These are phyloP conservation scores for Varanus komodoensis DNA, from an alignment of 2,113 vertebrate genomes.

Conservation along the genomic window DNA sequence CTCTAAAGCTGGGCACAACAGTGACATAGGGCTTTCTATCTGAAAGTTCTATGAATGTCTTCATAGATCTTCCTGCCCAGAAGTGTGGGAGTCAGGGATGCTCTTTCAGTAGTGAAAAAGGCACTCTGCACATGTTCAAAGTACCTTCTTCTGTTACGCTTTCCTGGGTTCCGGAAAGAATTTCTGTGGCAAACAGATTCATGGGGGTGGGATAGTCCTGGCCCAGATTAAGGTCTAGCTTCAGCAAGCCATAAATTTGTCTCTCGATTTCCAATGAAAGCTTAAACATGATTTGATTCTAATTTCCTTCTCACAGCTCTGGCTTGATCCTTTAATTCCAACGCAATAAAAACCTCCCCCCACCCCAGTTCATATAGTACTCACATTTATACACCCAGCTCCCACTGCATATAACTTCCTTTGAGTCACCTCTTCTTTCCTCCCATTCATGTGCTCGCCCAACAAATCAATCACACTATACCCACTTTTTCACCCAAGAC, in stretches of 20 bases:
- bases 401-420: neutral
- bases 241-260: slow-evolving; percentile 36
- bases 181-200: neutral
- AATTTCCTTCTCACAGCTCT: slow-evolving; percentile 60
- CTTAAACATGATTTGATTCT: slow-evolving; percentile 51
- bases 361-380: neutral
- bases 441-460: neutral
- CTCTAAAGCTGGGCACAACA: neutral
- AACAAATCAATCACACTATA: neutral
- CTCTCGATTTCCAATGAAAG: neutral
- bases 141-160: neutral
- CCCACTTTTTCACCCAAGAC: neutral
- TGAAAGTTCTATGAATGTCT: neutral
- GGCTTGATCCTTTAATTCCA: slow-evolving; percentile 61
- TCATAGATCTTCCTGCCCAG: neutral
- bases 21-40: no score
- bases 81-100: neutral
- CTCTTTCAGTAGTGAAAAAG: neutral
- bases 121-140: slow-evolving; percentile 11
- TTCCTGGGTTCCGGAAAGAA: neutral
- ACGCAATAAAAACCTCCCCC: slow-evolving; percentile 14
- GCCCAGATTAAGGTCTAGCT: neutral
- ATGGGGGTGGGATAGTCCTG: neutral
- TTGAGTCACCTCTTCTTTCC: neutral
- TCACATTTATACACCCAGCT: slow-evolving; percentile 1